Evolutionary conservation across 2,888 invertebrate genomes (phyloP).

Genomic region (Parnassius smintheus): DNA sequence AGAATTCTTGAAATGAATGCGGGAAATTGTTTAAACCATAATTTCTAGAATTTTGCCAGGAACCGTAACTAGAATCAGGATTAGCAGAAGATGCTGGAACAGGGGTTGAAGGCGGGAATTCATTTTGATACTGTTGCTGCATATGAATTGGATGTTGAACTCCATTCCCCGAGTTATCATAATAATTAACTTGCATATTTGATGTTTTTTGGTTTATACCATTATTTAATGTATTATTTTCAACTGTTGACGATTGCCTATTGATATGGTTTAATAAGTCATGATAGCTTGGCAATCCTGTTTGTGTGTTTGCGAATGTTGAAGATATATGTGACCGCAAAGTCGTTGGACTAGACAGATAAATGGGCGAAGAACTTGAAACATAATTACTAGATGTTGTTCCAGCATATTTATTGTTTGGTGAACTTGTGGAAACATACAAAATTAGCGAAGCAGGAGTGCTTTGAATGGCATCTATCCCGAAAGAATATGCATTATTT

Average conservation of each 20-base stretch:
- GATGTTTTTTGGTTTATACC: constrained; percentile 49
- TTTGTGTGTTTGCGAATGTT: constrained; percentile 59
- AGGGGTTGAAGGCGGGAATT: constrained; percentile 58
- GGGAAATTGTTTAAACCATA: constrained; percentile 47
- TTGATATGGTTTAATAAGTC: constrained; percentile 37
- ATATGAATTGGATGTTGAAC: constrained; percentile 57
- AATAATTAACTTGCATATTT: constrained; percentile 68
- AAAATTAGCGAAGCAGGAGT: constrained; percentile 62
- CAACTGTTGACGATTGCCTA: constrained; percentile 53
- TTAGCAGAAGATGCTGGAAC: constrained; percentile 55
- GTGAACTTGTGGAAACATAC: constrained; percentile 59
- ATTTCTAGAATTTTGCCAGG: constrained; percentile 60
- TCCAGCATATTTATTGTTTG: constrained; percentile 60
- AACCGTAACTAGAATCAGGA: constrained; percentile 51
- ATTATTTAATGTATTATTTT: constrained; percentile 49
- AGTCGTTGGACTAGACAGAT: constrained; percentile 64
- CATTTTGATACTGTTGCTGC: constrained; percentile 61
- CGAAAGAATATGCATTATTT: constrained; percentile 52
- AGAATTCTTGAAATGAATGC: constrained; percentile 58
- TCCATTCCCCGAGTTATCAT: constrained; percentile 68
- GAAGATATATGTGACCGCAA: constrained; percentile 67
- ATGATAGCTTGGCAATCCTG: constrained; percentile 56
- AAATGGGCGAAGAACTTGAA: constrained; percentile 68
- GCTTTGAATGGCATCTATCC: constrained; percentile 55
- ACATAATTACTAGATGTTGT: constrained; percentile 62